Evolutionary conservation across 2,113 vertebrate species (phyloP).

Genomic region (Leptocoma aspasia): DNA sequence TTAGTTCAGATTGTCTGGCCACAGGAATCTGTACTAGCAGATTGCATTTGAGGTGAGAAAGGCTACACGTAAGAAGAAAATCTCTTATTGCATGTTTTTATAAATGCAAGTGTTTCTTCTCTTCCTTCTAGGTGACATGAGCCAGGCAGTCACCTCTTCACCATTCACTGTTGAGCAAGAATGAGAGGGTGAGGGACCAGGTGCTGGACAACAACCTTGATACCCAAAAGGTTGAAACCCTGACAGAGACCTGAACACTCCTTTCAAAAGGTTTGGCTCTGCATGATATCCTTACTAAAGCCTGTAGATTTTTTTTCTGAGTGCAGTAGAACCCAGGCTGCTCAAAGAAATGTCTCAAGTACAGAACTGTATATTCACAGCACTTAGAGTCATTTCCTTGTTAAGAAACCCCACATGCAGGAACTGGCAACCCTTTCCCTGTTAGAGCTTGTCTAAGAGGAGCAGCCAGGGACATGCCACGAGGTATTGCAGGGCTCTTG

Average conservation of each 20-base stretch:
- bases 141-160: neutral
- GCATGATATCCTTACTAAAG: neutral
- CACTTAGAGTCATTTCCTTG: neutral
- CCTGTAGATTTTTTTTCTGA: neutral
- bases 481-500: neutral
- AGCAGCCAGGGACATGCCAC: neutral
- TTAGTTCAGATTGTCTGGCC: constrained; percentile 4
- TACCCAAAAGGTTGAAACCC: neutral
- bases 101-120: neutral
- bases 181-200: neutral
- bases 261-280: neutral
- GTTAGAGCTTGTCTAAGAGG: neutral
- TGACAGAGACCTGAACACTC: neutral
- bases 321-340: neutral
- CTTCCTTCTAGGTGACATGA: neutral
- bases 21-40: neutral
- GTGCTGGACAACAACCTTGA: neutral
- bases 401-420: neutral
- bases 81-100: neutral
- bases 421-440: neutral
- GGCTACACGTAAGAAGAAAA: neutral
- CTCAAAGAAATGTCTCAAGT: neutral
- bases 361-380: neutral
- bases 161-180: neutral
- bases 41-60: neutral